A percentile compares a stretch with the other conserved stretches of the same genome.
phyloP scores from a whole-genome alignment of 2,888 invertebrate genomes.

The Brachyopa scutellaris region DNA sequence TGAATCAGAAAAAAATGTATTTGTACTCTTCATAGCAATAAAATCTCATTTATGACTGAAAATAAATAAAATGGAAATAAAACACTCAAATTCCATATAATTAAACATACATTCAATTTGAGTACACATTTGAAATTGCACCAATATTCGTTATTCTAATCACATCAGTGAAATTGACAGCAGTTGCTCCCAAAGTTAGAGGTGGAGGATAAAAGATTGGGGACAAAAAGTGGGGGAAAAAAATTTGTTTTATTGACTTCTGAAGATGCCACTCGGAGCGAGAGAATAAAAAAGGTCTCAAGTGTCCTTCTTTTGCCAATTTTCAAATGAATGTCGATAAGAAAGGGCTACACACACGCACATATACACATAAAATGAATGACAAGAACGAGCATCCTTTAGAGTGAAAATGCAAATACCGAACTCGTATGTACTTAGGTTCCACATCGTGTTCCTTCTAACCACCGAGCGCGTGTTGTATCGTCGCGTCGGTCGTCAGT shows the following conservation, averaged over 20 bases:
- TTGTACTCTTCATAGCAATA: not conserved
- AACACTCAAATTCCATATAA: slow-evolving; percentile 26
- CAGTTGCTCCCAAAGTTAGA: too few species aligned
- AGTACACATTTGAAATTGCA: slow-evolving; percentile 14
- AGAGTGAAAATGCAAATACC: slow-evolving; percentile 65
- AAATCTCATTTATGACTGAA: not conserved
- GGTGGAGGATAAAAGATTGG: too few species aligned
- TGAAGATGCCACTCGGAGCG: slow-evolving; percentile 14
- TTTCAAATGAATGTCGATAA: slow-evolving; percentile 14
- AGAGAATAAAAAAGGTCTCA: slow-evolving; percentile 3
- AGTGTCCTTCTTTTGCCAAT: slow-evolving; percentile 39
- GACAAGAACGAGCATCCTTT: slow-evolving; percentile 33
- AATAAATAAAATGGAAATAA: too few species aligned
- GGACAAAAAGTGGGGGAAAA: too few species aligned
- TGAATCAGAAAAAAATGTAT: too few species aligned
- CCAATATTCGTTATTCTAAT: not conserved
- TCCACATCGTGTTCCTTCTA: slow-evolving; percentile 32
- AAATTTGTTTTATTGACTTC: slow-evolving; percentile 43
- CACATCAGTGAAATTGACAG: slow-evolving; percentile 2
- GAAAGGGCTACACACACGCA: not conserved
- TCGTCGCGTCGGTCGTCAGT: not conserved
- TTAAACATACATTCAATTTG: slow-evolving; percentile 30
- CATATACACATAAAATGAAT: not conserved
- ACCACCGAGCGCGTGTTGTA: too few species aligned
- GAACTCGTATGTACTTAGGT: slow-evolving; percentile 30